phyloP scores from a whole-genome alignment of 2,113 vertebrate species.

The Phaethornis superciliosus region DNA sequence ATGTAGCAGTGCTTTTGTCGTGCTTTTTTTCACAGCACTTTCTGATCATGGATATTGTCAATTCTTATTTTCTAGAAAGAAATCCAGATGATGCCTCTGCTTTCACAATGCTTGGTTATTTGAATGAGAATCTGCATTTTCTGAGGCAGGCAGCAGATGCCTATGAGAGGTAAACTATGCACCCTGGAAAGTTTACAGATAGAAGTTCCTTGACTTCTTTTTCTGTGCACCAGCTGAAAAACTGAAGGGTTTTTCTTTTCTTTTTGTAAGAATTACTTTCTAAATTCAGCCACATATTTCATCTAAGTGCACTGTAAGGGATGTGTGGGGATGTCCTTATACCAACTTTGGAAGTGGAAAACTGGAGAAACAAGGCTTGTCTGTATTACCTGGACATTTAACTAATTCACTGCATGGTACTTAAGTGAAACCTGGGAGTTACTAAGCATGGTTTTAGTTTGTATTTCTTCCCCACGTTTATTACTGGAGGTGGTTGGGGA shows the following conservation, averaged over 20 bases:
- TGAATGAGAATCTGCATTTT: slow-evolving; percentile 89
- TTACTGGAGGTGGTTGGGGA: background rate
- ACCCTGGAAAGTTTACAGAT: background rate
- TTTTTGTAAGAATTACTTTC: background rate
- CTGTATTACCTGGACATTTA: background rate
- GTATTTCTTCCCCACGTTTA: background rate
- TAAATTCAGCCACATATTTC: background rate
- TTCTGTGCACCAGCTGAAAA: background rate
- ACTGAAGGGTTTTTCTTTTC: background rate
- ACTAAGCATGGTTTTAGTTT: background rate
- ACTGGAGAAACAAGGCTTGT: background rate
- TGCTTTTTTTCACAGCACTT: background rate
- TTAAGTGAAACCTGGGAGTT: background rate
- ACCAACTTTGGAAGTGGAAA: background rate
- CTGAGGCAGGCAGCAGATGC: slow-evolving; percentile 86
- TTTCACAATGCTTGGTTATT: slow-evolving; percentile 95
- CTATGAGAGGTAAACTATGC: slow-evolving; percentile 83
- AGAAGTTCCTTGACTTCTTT: background rate
- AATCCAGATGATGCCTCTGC: slow-evolving; percentile 86
- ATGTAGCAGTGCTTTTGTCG: background rate
- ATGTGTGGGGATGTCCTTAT: background rate
- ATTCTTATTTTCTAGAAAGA: slow-evolving; percentile 82
- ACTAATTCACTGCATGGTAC: background rate
- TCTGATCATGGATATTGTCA: background rate
- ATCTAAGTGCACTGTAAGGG: background rate